These are phyloP conservation scores for Caradrina clavipalpis DNA, from an alignment of 2,888 invertebrate genomes.

Conservation along the genomic window DNA sequence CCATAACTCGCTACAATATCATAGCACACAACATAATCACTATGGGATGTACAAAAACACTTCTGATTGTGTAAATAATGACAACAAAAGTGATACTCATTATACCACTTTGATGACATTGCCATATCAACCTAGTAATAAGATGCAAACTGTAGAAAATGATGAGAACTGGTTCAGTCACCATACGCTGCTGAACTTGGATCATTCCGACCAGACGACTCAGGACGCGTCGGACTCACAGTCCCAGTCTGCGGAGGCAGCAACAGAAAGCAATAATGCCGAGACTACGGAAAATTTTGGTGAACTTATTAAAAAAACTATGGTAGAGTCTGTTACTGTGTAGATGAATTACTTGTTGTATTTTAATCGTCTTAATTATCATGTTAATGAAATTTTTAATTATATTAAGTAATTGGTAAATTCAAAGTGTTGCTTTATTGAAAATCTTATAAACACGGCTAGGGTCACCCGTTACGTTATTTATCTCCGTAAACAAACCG, in stretches of 20 bases:
- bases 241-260: conserved; percentile 67
- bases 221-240: conserved; percentile 78
- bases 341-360: conserved; percentile 90
- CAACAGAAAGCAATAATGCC: conserved; percentile 71
- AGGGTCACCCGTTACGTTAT: conserved; percentile 39
- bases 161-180: conserved; percentile 89
- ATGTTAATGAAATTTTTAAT: conserved; percentile 86
- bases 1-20: conserved; percentile 81
- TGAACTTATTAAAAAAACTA: conserved; percentile 97
- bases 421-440: conserved; percentile 64
- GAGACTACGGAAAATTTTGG: conserved; percentile 94
- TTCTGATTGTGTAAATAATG: conserved; percentile 82
- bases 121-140: conserved; percentile 91
- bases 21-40: conserved; percentile 79
- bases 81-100: conserved; percentile 88
- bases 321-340: conserved; percentile 97
- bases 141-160: conserved; percentile 92
- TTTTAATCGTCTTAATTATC: conserved; percentile 83
- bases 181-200: conserved; percentile 82
- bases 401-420: conserved; percentile 81
- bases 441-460: conserved; percentile 24
- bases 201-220: conserved; percentile 81
- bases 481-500: conserved; percentile 52
- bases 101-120: conserved; percentile 93
- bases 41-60: conserved; percentile 85